These are phyloP conservation scores for Fulica atra DNA, from an alignment of 2,113 vertebrate genomes.

Conservation along the genomic window DNA sequence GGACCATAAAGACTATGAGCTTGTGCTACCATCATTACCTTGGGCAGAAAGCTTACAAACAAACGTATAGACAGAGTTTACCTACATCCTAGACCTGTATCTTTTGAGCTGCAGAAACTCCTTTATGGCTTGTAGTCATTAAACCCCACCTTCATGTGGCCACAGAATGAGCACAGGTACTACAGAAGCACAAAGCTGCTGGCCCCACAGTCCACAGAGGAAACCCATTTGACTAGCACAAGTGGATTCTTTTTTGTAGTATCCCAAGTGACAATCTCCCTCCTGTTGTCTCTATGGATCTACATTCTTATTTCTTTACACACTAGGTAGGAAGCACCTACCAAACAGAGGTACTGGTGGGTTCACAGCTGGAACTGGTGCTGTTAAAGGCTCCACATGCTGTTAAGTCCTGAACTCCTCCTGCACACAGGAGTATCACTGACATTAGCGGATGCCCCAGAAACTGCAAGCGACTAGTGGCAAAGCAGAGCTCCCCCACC, in stretches of 20 bases:
- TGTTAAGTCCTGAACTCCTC: neutral
- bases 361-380: neutral
- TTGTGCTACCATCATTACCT: neutral
- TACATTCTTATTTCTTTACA: rapidly evolving
- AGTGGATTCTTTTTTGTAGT: neutral
- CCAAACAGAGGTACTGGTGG: neutral
- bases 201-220: neutral
- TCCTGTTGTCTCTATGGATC: neutral
- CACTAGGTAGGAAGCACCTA: neutral
- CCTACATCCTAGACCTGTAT: neutral
- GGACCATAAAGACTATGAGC: neutral
- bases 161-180: neutral
- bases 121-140: neutral
- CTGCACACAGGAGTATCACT: neutral
- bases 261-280: neutral
- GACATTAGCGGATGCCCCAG: rapidly evolving
- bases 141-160: neutral
- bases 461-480: neutral
- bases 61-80: neutral
- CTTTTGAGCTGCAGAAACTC: neutral
- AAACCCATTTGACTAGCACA: neutral
- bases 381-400: rapidly evolving
- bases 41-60: neutral
- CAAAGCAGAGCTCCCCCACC: neutral
- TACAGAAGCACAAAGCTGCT: neutral